Base-by-base conservation (phyloP, 1,140 invertebrate genomes). In the Psilanteris sp. region DNA sequence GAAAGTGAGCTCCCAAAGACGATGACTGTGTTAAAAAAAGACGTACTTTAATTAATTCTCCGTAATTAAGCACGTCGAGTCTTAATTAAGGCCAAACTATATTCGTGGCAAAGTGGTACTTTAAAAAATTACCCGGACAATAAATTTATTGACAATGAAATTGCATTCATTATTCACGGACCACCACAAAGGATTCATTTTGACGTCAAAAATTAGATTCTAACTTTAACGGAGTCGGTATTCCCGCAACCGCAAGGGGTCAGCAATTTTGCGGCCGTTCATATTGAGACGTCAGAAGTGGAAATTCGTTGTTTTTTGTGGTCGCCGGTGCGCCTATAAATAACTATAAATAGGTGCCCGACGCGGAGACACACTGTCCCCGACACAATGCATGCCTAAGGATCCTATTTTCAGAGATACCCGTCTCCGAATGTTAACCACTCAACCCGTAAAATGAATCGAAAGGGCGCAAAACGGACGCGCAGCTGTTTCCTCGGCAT, bases 331-430 rank as follows among this genome's bases (percentile, higher is more conserved):
- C 9, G 13, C 8, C 52, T 64, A 50, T 48, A 77, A 77, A 77
- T 73, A 70, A 59, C 72, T 75, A 77, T 78, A 79, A 82, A 84
- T 81, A 83, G 64, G 44, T 52, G 46, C 18, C 10, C 8, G 66
- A 9, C 55, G 54, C 26, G 64, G 72, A 76, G 62, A 79, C 48
- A 57, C 41, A n/a, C n/a, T 57, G 48, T 71, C 74, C 68, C 66
- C 67, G 29, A 77, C 52, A 76, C 80, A 85, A 83, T 85, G 77
- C 81, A 73, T 70, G 67, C 52, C 77, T 62, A 74, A 75, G 75
- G 75, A 81, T 83, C 81, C 83, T 86, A 86, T 85, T 86, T 86
- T 85, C 81, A 74, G 83, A 81, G 81, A 85, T 85, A 85, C 61
- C 50, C 78, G 81, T 83, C 80, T 81, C 77, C 62, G 37, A 71